Evolutionary conservation across 2,113 vertebrate genomes (phyloP).

Genomic region (Mohoua ochrocephala): DNA sequence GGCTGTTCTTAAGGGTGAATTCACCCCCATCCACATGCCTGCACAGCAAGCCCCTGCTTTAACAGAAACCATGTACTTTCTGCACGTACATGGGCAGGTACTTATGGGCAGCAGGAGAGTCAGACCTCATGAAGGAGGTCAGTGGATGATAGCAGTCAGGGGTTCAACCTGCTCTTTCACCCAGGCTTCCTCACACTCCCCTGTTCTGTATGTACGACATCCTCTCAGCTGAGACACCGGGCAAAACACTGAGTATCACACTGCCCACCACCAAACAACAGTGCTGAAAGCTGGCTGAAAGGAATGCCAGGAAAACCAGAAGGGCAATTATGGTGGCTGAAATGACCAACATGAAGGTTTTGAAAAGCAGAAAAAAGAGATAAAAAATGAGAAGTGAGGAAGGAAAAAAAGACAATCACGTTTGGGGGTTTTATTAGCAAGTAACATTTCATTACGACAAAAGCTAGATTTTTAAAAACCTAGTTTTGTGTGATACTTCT

Average conservation of each 20-base stretch:
- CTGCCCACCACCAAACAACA: neutral
- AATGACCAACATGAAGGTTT: neutral
- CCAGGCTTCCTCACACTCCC: neutral
- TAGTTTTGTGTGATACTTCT: neutral
- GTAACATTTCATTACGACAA: neutral
- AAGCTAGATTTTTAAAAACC: neutral
- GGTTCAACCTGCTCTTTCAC: neutral
- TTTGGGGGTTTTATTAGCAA: neutral
- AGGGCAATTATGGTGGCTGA: neutral
- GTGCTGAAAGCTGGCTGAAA: neutral
- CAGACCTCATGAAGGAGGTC: neutral
- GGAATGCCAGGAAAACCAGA: neutral
- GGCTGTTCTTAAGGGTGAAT: neutral
- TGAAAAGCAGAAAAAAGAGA: neutral
- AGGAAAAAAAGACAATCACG: neutral
- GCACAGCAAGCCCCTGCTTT: neutral
- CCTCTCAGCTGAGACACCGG: neutral
- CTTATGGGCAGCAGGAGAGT: neutral
- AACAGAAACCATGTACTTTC: neutral
- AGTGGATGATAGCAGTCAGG: accelerated
- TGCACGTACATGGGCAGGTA: no score
- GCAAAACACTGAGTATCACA: neutral
- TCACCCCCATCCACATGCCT: neutral
- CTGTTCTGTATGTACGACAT: neutral
- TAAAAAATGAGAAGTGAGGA: no score